phyloP scores from a whole-genome alignment of 92 coral and sea anemone species.

The Pocillopora grandis region DNA sequence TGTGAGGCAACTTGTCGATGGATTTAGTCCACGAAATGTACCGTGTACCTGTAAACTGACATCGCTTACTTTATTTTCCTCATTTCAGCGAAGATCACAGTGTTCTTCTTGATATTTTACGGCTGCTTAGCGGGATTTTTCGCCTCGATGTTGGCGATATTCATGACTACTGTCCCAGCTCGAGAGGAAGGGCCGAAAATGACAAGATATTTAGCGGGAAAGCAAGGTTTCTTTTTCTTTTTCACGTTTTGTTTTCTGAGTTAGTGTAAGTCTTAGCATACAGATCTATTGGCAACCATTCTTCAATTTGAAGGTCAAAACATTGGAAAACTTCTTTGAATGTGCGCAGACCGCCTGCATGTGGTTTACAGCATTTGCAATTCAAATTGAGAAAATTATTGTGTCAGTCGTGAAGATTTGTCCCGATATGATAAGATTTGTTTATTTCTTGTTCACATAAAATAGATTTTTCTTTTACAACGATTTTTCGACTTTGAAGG shows the following conservation, averaged over 20 bases:
- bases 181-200: constrained; percentile 84
- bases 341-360: constrained; percentile 26
- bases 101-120: constrained; percentile 89
- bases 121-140: constrained; percentile 91
- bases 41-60: not conserved
- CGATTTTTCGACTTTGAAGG: not conserved
- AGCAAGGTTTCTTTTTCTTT: constrained; percentile 63
- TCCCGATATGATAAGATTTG: too few relatives aligned
- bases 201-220: constrained; percentile 74
- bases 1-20: not conserved
- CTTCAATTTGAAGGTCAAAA: constrained; percentile 8
- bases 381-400: constrained; percentile 35
- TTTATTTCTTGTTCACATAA: not conserved
- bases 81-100: constrained; percentile 82
- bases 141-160: constrained; percentile 90
- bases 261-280: not conserved
- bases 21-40: not conserved
- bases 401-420: constrained; percentile 12
- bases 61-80: not conserved
- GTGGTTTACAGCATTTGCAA: constrained; percentile 69
- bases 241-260: not conserved
- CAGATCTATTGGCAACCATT: not conserved
- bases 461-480: not conserved
- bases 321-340: constrained; percentile 21
- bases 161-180: constrained; percentile 85